These are phyloP conservation scores for Holacanthus passer DNA, from an alignment of 2,113 vertebrate genomes.

Conservation along the genomic window DNA sequence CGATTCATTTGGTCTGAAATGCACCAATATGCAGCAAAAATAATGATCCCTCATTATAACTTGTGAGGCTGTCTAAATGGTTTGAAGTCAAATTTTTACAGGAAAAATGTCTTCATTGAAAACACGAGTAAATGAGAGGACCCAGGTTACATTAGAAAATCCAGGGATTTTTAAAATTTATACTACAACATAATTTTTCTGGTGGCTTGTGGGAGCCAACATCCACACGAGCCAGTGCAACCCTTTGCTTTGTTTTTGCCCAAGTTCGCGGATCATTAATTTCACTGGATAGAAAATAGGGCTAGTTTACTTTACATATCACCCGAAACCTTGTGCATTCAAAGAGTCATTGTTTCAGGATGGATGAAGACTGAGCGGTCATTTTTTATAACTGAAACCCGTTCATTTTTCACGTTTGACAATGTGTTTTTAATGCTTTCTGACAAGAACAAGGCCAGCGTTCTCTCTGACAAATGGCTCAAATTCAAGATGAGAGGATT, in stretches of 20 bases:
- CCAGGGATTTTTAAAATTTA: slow-evolving; percentile 37
- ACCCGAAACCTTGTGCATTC: slow-evolving; percentile 66
- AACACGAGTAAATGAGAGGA: slow-evolving; percentile 24
- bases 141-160: slow-evolving; percentile 19
- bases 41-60: slow-evolving; percentile 10
- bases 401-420: slow-evolving; percentile 69
- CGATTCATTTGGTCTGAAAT: slow-evolving; percentile 10
- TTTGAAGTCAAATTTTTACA: background rate
- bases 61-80: slow-evolving; percentile 27
- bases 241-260: slow-evolving; percentile 59
- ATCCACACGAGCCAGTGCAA: slow-evolving; percentile 43
- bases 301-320: slow-evolving; percentile 63
- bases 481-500: slow-evolving; percentile 49
- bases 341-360: slow-evolving; percentile 66
- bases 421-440: slow-evolving; percentile 55
- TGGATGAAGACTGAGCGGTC: slow-evolving; percentile 35
- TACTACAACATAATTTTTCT: slow-evolving; percentile 41
- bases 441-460: slow-evolving; percentile 59
- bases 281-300: slow-evolving; percentile 61
- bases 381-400: slow-evolving; percentile 41
- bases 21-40: background rate
- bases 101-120: slow-evolving; percentile 30
- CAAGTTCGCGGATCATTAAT: slow-evolving; percentile 66
- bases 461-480: slow-evolving; percentile 48
- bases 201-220: slow-evolving; percentile 45